Base-by-base conservation (phyloP, 2,888 invertebrate species). In the Endomychus coccineus region DNA sequence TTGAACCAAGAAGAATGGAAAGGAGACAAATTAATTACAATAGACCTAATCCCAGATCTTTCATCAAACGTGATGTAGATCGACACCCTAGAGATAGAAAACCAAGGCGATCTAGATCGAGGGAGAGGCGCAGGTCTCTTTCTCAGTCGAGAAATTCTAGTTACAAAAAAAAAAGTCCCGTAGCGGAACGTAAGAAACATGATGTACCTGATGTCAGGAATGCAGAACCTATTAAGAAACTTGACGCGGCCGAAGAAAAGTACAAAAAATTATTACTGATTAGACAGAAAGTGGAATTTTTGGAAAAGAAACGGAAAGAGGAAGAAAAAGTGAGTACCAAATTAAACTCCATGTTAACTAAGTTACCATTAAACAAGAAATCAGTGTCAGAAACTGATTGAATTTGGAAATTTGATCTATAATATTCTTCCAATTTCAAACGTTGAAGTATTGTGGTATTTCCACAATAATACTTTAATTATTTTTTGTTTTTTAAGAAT, bases 201-300 rank as follows among this genome's bases (percentile, higher is more conserved):
- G n/a, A n/a, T n/a, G n/a, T n/a, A n/a, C n/a, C n/a, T 19, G 21
- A 19, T 19, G 21, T 7, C 21, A 19, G 21, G n/a, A n/a, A n/a
- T n/a, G n/a, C n/a, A n/a, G 33, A 42, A 1, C 43, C 49, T 2
- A 48, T 50, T 10, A 51, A 55, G 39, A 55, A 52, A 42, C 34
- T 51, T 7, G 60, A 52, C 6, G 61, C 62, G 10, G 57, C 60
- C 0, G 64, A 65, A 36, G 57, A 57, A 29, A 58, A 58, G 37
- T 58, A 55, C 34, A 58, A 51, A 36, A 56, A 73, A 15, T 56
- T 73, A 11, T 53, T 71, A 43, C 55, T 74, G 44, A 56, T 76
- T 25, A 74, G 74, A 46, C 74, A 75, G 49, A 76, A 78, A 46
- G 76, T 77, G 68, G 74, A 76, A 39, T 59, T 71, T 43, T 67